Percentiles rank a stretch among this genome's conserved stretches.
phyloP scores from a whole-genome alignment of 2,113 vertebrate species.

The Oenanthe melanoleuca region DNA sequence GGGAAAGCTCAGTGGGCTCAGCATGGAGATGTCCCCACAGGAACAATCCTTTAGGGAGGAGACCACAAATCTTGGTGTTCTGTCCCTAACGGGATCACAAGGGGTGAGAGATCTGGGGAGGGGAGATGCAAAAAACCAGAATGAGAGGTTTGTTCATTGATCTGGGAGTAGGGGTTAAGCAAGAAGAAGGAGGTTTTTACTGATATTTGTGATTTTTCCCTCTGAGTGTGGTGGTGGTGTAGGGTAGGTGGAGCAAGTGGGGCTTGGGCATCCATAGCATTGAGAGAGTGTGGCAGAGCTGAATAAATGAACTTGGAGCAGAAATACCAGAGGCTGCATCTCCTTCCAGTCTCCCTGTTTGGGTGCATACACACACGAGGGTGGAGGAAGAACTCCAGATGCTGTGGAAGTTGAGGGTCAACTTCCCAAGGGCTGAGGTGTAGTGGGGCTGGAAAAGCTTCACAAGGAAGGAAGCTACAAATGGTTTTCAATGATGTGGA shows the following conservation, averaged over 20 bases:
- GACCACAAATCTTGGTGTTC: accelerated
- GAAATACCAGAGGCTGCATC: not conserved
- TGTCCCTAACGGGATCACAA: not conserved
- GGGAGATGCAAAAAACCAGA: not conserved
- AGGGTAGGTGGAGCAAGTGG: too few species aligned
- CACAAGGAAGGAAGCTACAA: not conserved
- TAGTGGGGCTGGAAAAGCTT: not conserved
- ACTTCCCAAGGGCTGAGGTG: not conserved
- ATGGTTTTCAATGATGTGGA: not conserved
- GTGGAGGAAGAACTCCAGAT: not conserved
- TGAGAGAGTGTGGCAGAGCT: not conserved
- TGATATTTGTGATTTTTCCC: not conserved
- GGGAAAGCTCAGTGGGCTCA: not conserved
- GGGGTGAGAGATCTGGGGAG: not conserved
- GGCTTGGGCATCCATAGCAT: accelerated
- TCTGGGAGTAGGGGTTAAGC: not conserved
- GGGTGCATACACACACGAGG: accelerated
- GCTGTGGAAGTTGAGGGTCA: not conserved
- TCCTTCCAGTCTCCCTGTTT: not conserved
- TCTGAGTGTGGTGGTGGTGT: not conserved
- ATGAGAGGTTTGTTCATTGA: not conserved
- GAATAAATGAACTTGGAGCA: not conserved
- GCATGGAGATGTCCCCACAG: not conserved
- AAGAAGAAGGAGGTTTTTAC: not conserved
- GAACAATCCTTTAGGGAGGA: not conserved